Evolutionary conservation across 2,888 invertebrate species (phyloP), one percentile per base, ranked within the genome.

Genomic region (Erebia epiphron): DNA sequence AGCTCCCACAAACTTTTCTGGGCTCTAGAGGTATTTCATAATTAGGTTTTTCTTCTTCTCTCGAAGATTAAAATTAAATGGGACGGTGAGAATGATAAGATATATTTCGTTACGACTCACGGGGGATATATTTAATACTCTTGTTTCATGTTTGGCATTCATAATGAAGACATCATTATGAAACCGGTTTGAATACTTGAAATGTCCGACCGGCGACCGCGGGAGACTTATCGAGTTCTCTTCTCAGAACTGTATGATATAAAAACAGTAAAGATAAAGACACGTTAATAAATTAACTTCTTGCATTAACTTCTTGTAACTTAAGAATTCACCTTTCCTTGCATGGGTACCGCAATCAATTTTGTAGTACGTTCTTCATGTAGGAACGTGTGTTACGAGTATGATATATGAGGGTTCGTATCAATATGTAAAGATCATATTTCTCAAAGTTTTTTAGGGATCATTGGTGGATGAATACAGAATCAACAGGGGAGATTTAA

Each of bases 131-230:
- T 69, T 61, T 62, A 71, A 68, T 62, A 58, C 49, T 68, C 82
- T 79, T 79, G 82, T 80, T 80, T 68, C 82, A 79, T 79, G 82
- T 80, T 80, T 82, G 88, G 89, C 89, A 88, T 90, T 88, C 78
- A 84, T 90, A 89, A 92, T 92, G 89, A 92, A 92, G 91, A 90
- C 90, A 91, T 91, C 86, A 86, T 88, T 86, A 85, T 77, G 71
- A 78, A 90, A 91, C 92, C 90, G 91, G 92, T 91, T 88, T 77
- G 76, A 75, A 81, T 82, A 80, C 74, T 73, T 72, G 69, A 76
- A 77, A 75, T 71, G 75, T 73, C 78, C 80, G 78, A 82, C 79
- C 83, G 78, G 76, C 80, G 77, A 80, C 78, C 77, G 75, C 73
- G 79, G 75, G 80, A 80, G 79, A 79, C 75, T 75, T 76, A 76